Conservation (phyloP, 2,113 vertebrate species). For the Dinomys branickii region DNA sequence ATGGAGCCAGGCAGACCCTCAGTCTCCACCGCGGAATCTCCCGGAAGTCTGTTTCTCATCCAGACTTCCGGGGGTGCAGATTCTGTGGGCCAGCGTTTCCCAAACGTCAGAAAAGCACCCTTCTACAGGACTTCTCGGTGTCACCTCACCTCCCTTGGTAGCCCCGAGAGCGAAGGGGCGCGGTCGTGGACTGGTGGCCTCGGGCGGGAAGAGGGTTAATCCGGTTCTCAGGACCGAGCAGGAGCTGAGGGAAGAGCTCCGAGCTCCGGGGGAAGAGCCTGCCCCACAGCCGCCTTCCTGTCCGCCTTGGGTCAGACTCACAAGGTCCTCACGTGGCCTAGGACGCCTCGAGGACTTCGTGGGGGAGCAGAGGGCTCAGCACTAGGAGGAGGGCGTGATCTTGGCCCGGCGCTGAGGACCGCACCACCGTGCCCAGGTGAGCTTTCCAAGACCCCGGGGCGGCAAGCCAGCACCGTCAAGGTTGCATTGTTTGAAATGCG, state of each 20-base stretch:
- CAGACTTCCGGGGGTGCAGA: no score
- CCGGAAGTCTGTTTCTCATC: not conserved
- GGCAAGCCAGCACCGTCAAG: not conserved
- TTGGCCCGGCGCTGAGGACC: not conserved
- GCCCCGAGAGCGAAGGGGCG: not conserved
- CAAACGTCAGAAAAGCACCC: not conserved
- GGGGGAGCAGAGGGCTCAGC: not conserved
- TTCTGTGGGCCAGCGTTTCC: not conserved
- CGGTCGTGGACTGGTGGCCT: not conserved
- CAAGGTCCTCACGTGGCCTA: not conserved
- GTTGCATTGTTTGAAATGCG: not conserved
- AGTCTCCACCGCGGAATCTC: not conserved
- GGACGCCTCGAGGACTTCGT: no score
- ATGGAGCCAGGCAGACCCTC: not conserved
- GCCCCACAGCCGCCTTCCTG: not conserved
- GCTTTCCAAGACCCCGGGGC: not conserved
- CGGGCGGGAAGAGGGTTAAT: not conserved
- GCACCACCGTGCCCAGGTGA: not conserved
- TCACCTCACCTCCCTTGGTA: not conserved
- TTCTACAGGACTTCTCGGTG: not conserved
- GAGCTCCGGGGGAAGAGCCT: no score
- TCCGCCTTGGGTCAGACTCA: no score
- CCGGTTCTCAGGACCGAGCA: not conserved
- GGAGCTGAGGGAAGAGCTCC: not conserved
- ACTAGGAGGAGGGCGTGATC: no score